A percentile compares a stretch with the other conserved stretches of the same genome.
phyloP scores from a whole-genome alignment of 2,797 vertebrate species.

The Atherinosoma microstoma region DNA sequence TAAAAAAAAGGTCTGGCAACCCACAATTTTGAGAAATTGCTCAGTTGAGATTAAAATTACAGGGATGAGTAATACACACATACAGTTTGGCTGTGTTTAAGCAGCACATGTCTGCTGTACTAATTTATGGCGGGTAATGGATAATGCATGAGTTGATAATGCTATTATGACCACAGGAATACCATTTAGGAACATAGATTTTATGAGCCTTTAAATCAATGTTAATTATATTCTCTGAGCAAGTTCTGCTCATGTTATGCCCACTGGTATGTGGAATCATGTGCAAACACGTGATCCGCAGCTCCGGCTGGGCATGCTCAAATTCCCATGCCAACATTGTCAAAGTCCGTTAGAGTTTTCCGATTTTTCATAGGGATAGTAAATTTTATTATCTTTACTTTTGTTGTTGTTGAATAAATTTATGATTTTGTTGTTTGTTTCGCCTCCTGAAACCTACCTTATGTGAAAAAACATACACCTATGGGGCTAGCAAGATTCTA shows the following conservation, averaged over 20 bases:
- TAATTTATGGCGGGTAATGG: conserved; percentile 22
- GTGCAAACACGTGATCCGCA: not conserved
- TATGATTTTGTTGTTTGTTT: too few species aligned
- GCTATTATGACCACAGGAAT: not conserved
- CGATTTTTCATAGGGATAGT: not conserved
- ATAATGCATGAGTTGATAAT: conserved; percentile 20
- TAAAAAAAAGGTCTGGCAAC: conserved; percentile 14
- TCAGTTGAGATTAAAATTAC: conserved; percentile 6
- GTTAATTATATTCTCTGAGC: not conserved
- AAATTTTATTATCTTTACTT: too few species aligned
- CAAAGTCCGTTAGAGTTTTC: not conserved
- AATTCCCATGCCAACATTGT: not conserved
- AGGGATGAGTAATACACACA: not conserved
- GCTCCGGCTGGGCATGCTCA: not conserved
- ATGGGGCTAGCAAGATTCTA: too few species aligned
- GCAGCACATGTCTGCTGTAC: conserved; percentile 11
- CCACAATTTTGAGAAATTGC: conserved; percentile 1
- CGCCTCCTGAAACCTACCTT: too few species aligned
- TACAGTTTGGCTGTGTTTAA: conserved; percentile 17
- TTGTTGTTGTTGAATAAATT: too few species aligned
- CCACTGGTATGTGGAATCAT: not conserved
- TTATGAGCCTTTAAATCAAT: not conserved
- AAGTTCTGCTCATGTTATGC: not conserved
- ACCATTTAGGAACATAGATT: not conserved
- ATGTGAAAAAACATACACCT: too few species aligned